Base-by-base conservation (phyloP, 2,888 invertebrate genomes). In the Scaptomyza polygonia region DNA sequence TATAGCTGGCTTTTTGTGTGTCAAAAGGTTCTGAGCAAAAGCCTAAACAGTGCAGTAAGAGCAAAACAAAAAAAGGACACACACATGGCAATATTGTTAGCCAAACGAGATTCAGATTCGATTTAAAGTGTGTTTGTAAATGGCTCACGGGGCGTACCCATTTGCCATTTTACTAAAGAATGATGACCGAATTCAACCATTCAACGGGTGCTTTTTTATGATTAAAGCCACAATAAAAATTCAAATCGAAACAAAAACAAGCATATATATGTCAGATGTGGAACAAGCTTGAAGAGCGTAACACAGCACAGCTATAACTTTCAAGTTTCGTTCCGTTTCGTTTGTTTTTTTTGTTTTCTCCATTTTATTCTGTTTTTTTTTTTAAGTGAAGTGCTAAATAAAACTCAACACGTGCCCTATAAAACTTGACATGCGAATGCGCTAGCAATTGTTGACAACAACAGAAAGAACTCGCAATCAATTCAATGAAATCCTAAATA, bases 1-100 rank as follows among this genome's bases (percentile, higher is more conserved):
- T 72, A 72, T 67, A 63, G 71, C 57, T 63, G 51, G 47, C 55
- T 54, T 72, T 79, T 81, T 86, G 68, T 86, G 59, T 78, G 87
- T 86, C 87, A 81, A 84, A 39, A 81, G 75, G 81, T 58, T 51
- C 67, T 69, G 63, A 69, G 27, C 32, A 48, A 68, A 57, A 72
- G 65, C 55, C 81, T 78, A 77, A 80, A 62, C 67, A 86, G 70
- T 48, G 53, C 57, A 29, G 12, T 16, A 34, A 29, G 12, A 34
- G n/a, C 9, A 32, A 21, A 8, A 12, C 14, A 32, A 25, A 21
- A 21, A 39, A 29, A 12, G 21, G 8, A 14, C 9, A 39, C 25
- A 25, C 25, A 25, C 5, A 16, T 34, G 42, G 29, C 57, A 56
- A 49, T 66, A 29, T 48, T 27, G 39, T 21, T 21, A 34, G 40